Evolutionary conservation across 2,797 vertebrate species (phyloP).

Genomic region (Gadopsis bispinosus): DNA sequence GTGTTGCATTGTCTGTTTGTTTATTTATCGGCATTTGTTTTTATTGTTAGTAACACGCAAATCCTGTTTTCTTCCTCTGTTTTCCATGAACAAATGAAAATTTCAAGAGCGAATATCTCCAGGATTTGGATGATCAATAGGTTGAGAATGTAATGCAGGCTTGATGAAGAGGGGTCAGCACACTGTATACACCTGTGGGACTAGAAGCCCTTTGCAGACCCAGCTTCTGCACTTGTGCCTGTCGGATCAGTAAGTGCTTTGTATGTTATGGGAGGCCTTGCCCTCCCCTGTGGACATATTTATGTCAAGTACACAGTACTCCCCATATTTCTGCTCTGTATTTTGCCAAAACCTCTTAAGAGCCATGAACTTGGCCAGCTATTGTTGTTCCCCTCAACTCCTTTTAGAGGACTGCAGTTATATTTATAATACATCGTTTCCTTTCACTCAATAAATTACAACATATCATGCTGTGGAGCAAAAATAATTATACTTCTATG

Average conservation of each 20-base stretch:
- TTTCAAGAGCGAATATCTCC: constrained; percentile 18
- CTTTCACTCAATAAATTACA: constrained; percentile 16
- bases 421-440: constrained; percentile 25
- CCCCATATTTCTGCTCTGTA: constrained; percentile 28
- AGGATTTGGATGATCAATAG: constrained; percentile 31
- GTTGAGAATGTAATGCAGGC: constrained; percentile 17
- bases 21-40: constrained; percentile 50
- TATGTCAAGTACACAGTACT: constrained; percentile 48
- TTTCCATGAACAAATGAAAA: constrained; percentile 18
- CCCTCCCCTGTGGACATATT: constrained; percentile 46
- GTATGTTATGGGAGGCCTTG: constrained; percentile 34
- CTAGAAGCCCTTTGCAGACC: constrained; percentile 37
- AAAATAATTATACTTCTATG: constrained; percentile 1
- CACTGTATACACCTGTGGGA: constrained; percentile 20
- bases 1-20: constrained; percentile 38
- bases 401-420: constrained; percentile 28
- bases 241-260: constrained; percentile 45
- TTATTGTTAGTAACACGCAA: constrained; percentile 30
- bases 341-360: constrained; percentile 44
- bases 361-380: constrained; percentile 31
- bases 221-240: constrained; percentile 27
- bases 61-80: constrained; percentile 26
- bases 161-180: constrained; percentile 41
- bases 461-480: constrained; percentile 12
- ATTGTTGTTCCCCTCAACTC: constrained; percentile 28